Evolutionary conservation across 2,888 invertebrate genomes (phyloP), one percentile per base, ranked within the genome.

Genomic region (Bombyx huttoni): DNA sequence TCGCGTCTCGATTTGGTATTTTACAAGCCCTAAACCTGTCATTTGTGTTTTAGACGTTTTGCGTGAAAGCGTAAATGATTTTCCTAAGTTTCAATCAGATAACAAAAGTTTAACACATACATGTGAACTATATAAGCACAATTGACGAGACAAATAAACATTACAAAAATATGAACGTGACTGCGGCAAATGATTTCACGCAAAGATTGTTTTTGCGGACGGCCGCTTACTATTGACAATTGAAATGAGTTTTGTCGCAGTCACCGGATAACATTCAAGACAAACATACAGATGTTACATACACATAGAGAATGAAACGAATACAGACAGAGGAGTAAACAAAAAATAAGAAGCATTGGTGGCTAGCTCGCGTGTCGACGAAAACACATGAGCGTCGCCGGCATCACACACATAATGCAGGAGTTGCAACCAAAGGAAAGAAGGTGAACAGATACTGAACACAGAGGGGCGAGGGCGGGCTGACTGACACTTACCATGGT

Each of bases 401-500:
- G 83, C 85, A 81, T 80, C 75, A 87, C 87, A 89, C 84, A 84
- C 71, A 89, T 83, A 62, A 84, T 89, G 89, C 89, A 88, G 86
- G 82, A 87, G 69, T 84, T 64, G 89, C 89, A 89, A 89, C 89
- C 77, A 85, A 89, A 89, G 78, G 78, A 79, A 86, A 84, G 81
- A 85, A 40, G 81, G 84, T 82, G 78, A 87, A 86, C 83, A 84
- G 81, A 86, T 86, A 87, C 78, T 85, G 82, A 88, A 88, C 88
- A 88, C 87, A 86, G 87, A 89, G 88, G 89, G 89, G 86, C 87
- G 89, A 86, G 89, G 89, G 89, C 84, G 87, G 88, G 85, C 81
- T 88, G 89, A 89, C 89, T 91, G 93, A 92, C 93, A 96, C 96
- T 96, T 96, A 97, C 96, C 96, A 94, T 94, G 96, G 96, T 93